phyloP scores from a whole-genome alignment of 2,888 invertebrate species.

The Tuta absoluta region DNA sequence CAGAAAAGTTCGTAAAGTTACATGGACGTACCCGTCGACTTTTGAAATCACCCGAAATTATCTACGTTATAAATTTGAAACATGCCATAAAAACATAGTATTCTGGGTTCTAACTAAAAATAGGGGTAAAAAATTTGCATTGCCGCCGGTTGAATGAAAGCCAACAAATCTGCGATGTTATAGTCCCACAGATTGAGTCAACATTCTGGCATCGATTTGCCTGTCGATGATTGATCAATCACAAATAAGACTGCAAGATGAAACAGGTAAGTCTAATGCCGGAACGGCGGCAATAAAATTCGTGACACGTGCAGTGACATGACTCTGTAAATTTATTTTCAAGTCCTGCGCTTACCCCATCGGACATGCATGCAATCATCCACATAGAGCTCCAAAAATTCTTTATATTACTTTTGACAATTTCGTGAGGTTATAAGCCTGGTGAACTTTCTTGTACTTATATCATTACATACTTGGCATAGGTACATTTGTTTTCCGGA shows the following conservation, averaged over 20 bases:
- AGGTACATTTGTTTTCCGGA: neutral
- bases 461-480: neutral
- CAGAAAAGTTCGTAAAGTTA: neutral
- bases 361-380: too few species aligned
- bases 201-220: constrained; percentile 46
- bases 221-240: constrained; percentile 43
- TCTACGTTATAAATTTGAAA: constrained; percentile 40
- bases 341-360: too few species aligned
- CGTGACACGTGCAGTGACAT: neutral
- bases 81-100: constrained; percentile 40
- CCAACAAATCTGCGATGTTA: constrained; percentile 58
- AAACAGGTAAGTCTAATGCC: constrained; percentile 21
- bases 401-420: neutral
- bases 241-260: constrained; percentile 27
- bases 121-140: constrained; percentile 37
- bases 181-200: constrained; percentile 48
- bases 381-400: neutral
- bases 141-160: constrained; percentile 63
- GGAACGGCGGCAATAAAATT: neutral
- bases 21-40: constrained; percentile 33
- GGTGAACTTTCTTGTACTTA: neutral
- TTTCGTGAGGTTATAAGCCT: neutral
- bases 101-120: constrained; percentile 41
- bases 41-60: constrained; percentile 30
- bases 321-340: neutral